Evolutionary conservation across 1,140 invertebrate genomes (phyloP).

Genomic region (Atta texana): DNA sequence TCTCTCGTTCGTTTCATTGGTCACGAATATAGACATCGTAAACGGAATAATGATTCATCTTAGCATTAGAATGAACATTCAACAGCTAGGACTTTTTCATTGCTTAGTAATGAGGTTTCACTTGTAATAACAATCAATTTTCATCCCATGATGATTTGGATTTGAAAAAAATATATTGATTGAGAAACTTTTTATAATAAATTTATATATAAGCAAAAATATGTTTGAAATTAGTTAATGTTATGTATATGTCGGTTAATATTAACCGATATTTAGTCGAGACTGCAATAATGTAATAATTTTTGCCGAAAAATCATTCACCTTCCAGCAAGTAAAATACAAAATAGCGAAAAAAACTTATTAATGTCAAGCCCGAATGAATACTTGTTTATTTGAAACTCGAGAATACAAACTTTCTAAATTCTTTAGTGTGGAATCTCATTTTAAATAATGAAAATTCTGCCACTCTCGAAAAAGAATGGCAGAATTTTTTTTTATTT

Average conservation of each 20-base stretch:
- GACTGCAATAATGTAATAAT: constrained; percentile 12
- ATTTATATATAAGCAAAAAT: not conserved
- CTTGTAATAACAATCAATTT: not conserved
- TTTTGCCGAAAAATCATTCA: not conserved
- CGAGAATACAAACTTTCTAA: constrained; percentile 33
- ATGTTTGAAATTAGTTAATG: not conserved
- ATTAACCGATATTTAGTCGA: not conserved
- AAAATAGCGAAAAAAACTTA: not conserved
- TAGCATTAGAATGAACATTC: not conserved
- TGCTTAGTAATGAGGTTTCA: not conserved
- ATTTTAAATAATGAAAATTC: no score
- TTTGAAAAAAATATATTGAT: not conserved
- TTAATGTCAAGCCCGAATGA: not conserved
- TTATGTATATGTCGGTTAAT: not conserved
- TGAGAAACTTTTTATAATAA: not conserved
- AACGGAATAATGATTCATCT: constrained; percentile 17
- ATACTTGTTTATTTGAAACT: constrained; percentile 5
- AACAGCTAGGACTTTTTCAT: not conserved
- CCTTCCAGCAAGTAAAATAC: not conserved
- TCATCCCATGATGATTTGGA: not conserved
- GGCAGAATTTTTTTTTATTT: no score
- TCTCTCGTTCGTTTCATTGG: constrained; percentile 14
- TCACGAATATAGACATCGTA: constrained; percentile 36
- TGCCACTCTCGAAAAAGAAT: no score
- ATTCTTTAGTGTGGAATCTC: no score